Evolutionary conservation across 2,797 vertebrate species (phyloP), one percentile per base, ranked within the genome.

Genomic region (Microchirus variegatus): DNA sequence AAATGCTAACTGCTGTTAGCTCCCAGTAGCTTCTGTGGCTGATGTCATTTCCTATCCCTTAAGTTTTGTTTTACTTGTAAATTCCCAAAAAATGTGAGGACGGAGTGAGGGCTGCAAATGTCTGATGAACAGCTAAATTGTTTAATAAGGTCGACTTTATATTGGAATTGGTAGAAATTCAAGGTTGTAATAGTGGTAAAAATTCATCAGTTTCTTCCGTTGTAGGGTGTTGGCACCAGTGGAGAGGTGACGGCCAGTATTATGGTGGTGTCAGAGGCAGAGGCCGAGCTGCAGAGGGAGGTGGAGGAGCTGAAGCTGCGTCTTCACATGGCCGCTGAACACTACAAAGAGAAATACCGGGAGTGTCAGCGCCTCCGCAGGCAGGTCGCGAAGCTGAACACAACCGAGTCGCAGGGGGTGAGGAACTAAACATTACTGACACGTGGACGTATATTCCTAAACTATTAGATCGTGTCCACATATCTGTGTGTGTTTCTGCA

Each of bases 311-410:
- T 99, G 84, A 98, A 96, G 88, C 92, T 99, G 67, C 95, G 98
- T 31, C 93, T 99, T 52, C 96, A 99, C 78, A 99, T 99, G 98
- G 97, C 97, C 19, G 97, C 97, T 18, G 98, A 99, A 70, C 97
- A 99, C 88, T 99, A 98, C 82, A 98, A 96, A 86, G 97, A 99
- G 83, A 99, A 99, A 86, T 99, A 97, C 88, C 92, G 96, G 75
- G 98, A 99, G 85, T 99, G 97, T 71, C 97, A 99, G 85, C 95
- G 94, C 58, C 94, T 98, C 66, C 96, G 97, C 67, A 95, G 95
- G 82, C 97, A 99, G 93, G 94, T 98, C 63, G 94, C 93, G 74
- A 98, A 94, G 80, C 93, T 97, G 70, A 93, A 93, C 62, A 73
- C 67, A 2, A 41, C 72, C 2, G 96, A 97, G 57, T 91, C 88